Conservation (phyloP, 2,888 invertebrate species). For the Hypomecis punctinalis region DNA sequence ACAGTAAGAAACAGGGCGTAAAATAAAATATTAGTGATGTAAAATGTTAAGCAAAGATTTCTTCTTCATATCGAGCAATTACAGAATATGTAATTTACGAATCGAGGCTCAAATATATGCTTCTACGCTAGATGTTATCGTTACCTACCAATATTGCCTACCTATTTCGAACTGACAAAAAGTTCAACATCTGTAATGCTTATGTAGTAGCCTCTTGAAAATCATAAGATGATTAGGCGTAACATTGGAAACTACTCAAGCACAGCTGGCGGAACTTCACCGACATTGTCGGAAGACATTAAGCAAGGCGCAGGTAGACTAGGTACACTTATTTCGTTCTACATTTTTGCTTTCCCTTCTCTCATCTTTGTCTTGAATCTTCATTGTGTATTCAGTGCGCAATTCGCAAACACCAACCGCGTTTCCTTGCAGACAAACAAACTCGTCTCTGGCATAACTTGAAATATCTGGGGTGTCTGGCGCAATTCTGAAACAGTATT, state of each 20-base stretch:
- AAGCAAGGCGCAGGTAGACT: background rate
- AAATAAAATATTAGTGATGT: no score
- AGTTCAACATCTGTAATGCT: background rate
- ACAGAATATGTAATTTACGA: no score
- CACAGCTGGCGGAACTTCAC: slow-evolving; percentile 2
- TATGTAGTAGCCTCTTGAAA: background rate
- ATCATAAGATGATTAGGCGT: slow-evolving; percentile 6
- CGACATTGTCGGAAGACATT: background rate
- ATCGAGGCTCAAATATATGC: no score
- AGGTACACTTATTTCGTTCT: background rate
- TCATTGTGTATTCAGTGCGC: slow-evolving; percentile 28
- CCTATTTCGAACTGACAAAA: no score
- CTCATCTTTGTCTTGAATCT: slow-evolving; percentile 19
- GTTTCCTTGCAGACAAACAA: slow-evolving; percentile 23
- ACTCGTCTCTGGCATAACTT: slow-evolving; percentile 12
- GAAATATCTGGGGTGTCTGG: slow-evolving; percentile 14
- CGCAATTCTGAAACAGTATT: background rate
- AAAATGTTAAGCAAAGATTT: no score
- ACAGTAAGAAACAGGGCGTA: no score
- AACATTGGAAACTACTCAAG: slow-evolving; percentile 2
- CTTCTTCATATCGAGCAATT: no score
- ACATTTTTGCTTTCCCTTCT: slow-evolving; percentile 19
- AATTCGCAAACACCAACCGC: slow-evolving; percentile 25
- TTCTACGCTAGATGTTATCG: no score
- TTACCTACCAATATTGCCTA: no score